Evolutionary conservation across 1,140 invertebrate species (phyloP).

Genomic region (Drosophila prosaltans): DNA sequence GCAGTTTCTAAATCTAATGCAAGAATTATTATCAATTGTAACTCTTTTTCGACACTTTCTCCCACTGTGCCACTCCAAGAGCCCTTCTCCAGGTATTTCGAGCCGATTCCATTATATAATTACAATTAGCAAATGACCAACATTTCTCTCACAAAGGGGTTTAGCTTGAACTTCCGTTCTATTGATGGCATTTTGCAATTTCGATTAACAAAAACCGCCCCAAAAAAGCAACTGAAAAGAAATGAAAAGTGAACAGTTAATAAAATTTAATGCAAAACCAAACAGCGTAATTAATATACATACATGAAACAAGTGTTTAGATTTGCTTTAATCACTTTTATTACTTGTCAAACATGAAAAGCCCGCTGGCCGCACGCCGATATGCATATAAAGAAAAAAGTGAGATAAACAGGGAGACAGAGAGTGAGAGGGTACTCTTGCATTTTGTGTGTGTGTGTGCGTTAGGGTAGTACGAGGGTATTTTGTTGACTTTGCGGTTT

Average conservation of each 20-base stretch:
- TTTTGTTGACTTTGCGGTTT: constrained; percentile 77
- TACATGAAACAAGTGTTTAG: constrained; percentile 61
- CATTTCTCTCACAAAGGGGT: constrained; percentile 10
- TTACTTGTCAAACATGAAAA: constrained; percentile 75
- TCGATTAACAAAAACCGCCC: constrained; percentile 63
- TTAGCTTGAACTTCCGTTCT: constrained; percentile 55
- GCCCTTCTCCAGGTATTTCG: background rate
- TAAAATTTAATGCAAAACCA: constrained; percentile 20
- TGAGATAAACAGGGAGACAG: background rate
- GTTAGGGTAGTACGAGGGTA: constrained; percentile 23
- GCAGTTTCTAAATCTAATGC: no score
- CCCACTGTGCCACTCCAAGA: background rate
- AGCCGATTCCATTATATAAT: constrained; percentile 43
- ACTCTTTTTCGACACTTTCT: background rate
- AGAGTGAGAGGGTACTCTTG: background rate
- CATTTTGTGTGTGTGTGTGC: background rate
- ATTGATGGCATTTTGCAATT: constrained; percentile 72
- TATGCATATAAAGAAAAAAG: constrained; percentile 20
- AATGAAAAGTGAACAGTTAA: background rate
- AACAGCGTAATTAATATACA: constrained; percentile 19
- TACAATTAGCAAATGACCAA: constrained; percentile 71
- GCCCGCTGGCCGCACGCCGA: constrained; percentile 45
- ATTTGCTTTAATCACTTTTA: constrained; percentile 78
- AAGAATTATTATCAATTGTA: background rate
- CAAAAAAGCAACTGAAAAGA: background rate